phyloP scores from a whole-genome alignment of 2,888 invertebrate species.

The Allygus modestus region DNA sequence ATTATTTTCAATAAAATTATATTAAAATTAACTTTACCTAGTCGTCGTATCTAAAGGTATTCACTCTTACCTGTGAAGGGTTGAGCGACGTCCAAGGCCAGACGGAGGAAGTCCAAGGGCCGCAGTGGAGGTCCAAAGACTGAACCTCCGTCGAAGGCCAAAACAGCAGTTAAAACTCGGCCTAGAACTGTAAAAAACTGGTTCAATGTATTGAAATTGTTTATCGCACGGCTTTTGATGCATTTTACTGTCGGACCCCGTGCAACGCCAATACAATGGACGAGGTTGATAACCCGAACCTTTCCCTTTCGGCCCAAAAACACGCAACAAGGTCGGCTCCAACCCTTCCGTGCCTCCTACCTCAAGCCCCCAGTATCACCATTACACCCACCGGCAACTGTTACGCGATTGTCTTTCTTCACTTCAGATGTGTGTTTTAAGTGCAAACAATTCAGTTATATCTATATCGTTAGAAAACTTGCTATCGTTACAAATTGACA shows the following conservation, averaged over 20 bases:
- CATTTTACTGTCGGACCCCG: neutral
- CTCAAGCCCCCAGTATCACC: neutral
- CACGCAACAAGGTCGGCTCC: constrained; percentile 41
- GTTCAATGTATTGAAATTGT: constrained; percentile 51
- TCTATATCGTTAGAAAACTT: no score
- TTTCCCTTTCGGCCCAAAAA: constrained; percentile 46
- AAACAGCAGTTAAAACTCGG: constrained; percentile 38
- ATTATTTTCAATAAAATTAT: no score
- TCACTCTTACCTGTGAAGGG: constrained; percentile 16
- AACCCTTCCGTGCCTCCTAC: constrained; percentile 19
- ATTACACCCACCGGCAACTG: neutral
- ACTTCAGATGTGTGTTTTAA: neutral
- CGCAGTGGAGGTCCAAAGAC: constrained; percentile 4
- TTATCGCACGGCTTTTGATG: constrained; percentile 40
- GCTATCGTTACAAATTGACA: no score
- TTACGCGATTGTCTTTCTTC: neutral
- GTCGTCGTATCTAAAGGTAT: no score
- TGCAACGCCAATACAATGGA: neutral
- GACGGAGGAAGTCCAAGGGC: constrained; percentile 32
- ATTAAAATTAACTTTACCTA: no score
- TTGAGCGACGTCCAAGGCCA: constrained; percentile 31
- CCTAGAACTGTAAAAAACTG: constrained; percentile 52
- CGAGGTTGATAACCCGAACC: constrained; percentile 50
- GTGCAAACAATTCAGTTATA: no score
- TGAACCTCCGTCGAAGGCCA: constrained; percentile 40